Evolutionary conservation across 2,113 vertebrate species (phyloP).

Genomic region (Taurulus bubalis): DNA sequence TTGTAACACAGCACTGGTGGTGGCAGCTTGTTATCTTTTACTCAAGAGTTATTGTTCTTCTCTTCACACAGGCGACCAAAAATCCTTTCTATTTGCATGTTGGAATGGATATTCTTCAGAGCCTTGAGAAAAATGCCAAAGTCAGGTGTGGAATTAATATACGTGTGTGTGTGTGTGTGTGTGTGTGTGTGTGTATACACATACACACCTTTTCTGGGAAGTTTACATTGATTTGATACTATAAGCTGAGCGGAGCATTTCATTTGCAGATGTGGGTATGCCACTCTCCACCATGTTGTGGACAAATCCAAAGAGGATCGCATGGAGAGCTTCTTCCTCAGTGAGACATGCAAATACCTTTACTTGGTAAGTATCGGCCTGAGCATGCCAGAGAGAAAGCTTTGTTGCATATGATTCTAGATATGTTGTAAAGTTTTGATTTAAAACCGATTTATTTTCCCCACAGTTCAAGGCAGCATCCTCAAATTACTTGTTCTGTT

Average conservation of each 20-base stretch:
- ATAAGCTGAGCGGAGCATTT: slow-evolving; percentile 20
- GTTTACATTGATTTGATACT: background rate
- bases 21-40: background rate
- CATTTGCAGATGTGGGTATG: slow-evolving; percentile 92
- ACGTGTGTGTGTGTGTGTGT: too few relatives aligned
- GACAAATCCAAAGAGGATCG: slow-evolving; percentile 99
- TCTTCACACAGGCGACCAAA: slow-evolving; percentile 91
- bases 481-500: background rate
- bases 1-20: background rate
- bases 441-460: background rate
- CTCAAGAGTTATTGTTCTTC: background rate
- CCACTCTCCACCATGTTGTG: slow-evolving; percentile 96
- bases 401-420: background rate
- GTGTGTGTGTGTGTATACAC: too few relatives aligned
- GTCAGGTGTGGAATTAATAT: slow-evolving; percentile 86
- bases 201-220: background rate
- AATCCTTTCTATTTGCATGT: slow-evolving; percentile 99
- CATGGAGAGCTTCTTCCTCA: slow-evolving; percentile 99
- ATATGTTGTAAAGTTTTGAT: background rate
- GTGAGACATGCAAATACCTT: slow-evolving; percentile 98
- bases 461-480: background rate
- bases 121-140: slow-evolving; percentile 96
- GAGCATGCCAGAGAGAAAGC: background rate
- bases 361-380: slow-evolving; percentile 87
- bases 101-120: slow-evolving; percentile 98